Conservation (phyloP, 1,140 invertebrate species). For the Lucilia sericata region DNA sequence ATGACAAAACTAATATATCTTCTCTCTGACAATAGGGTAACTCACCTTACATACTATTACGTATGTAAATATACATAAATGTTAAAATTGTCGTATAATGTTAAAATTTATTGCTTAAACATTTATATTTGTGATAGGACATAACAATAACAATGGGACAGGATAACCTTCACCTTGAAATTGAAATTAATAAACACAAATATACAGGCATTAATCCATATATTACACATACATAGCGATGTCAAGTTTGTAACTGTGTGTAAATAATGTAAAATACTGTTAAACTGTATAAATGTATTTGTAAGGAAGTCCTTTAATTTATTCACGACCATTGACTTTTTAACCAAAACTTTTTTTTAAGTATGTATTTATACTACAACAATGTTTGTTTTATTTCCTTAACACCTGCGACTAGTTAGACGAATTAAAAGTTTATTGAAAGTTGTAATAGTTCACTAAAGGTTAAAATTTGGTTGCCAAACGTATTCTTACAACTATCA, state of each 20-base stretch:
- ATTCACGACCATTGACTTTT: not conserved
- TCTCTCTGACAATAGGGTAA: too few species aligned
- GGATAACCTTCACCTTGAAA: conserved; percentile 7
- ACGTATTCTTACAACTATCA: too few species aligned
- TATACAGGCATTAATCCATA: not conserved
- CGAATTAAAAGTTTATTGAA: too few species aligned
- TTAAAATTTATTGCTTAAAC: conserved; percentile 1
- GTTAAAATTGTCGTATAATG: not conserved
- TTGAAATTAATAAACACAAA: conserved; percentile 1
- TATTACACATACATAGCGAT: not conserved
- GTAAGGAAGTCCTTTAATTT: not conserved
- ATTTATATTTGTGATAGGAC: not conserved
- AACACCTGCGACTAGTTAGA: too few species aligned
- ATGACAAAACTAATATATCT: too few species aligned
- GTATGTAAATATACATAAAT: not conserved
- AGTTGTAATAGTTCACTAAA: too few species aligned
- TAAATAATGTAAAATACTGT: not conserved
- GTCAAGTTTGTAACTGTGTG: not conserved
- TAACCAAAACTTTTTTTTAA: not conserved
- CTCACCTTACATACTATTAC: too few species aligned
- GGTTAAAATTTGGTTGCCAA: too few species aligned
- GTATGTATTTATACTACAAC: too few species aligned
- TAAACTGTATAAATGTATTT: not conserved
- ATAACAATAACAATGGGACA: not conserved
- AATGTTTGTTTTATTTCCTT: too few species aligned